Evolutionary conservation across 2,113 vertebrate species (phyloP), one percentile per base, ranked within the genome.

Genomic region (Corynorhinus townsendii): DNA sequence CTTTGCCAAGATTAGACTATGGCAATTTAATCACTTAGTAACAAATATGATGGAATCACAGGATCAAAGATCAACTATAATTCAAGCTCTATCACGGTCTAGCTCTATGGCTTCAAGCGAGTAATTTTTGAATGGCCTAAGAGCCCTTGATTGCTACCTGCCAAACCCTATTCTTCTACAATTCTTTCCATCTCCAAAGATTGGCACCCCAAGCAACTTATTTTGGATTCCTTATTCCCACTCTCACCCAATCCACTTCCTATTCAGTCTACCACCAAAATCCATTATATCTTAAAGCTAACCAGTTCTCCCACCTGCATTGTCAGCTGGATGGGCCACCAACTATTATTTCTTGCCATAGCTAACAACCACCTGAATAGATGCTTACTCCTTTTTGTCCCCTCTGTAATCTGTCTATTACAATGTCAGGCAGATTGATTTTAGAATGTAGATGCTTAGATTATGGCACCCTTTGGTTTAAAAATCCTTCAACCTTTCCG

Each of bases 1-100:
- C 75, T 73, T 88, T 88, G 76, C 87, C 72, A 88, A 88, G 47
- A 87, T 83, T 82, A 90, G 83, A 87, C 82, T 45, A 82, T 72
- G 43, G 69, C 56, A 26, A 54, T 83, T 91, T 59, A 79, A 95
- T 73, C n/a, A 96, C 66, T 86, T 90, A 79, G 79, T 93, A 24
- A 88, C 71, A 59, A 47, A 75, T 59, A 26, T 85, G 33, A 92
- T 72, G 64, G 77, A 66, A 79, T 43, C 64, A 59, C 14, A 73
- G 62, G 83, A 68, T 73, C 3, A 1, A 93, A 10, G 59, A 62
- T 28, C 59, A 62, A 62, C 83, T 80, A n/a, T 84, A 59, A 73
- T 77, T 83, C 47, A 88, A 90, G 64, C 54, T 87, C 82, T 93
- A 33, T 87, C 62, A 35, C n/a, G 56, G 24, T 79, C 54, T 72